Evolutionary conservation across 2,113 vertebrate species (phyloP), one percentile per base, ranked within the genome.

Genomic region (Epinephelus lanceolatus): DNA sequence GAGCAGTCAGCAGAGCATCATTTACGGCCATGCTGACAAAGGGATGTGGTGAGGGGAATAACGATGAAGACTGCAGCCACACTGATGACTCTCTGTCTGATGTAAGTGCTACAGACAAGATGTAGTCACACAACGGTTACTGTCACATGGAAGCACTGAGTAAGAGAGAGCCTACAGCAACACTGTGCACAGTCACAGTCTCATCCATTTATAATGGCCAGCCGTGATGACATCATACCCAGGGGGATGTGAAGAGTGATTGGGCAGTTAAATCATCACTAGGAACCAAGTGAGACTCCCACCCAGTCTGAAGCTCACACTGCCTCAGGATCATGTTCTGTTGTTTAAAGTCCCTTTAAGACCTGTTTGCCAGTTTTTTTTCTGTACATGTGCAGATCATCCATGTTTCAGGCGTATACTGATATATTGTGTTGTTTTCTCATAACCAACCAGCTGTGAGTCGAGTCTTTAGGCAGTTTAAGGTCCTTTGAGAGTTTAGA

Each of bases 171-270:
- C 55, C 55, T 18, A 13, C 62, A 67, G 74, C 55, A 71, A 37
- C 60, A 14, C 68, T 19, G 17, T n/a, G 65, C 61, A 76, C 76
- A 83, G 78, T 81, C 84, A 84, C 85, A 60, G 74, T 15, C 80
- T 78, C 87, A 79, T 84, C 81, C 73, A 82, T 92, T 87, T 75
- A 45, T 82, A 86, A 89, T 74, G 83, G 62, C 57, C 80, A 57
- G 69, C 45, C 17, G 67, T 81, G 78, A 86, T 91, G 91, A 92
- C 88, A 90, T 94, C 89, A 93, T 45, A 33, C 42, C 73, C 61
- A 52, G 27, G 51, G 42, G 70, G 83, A 53, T 65, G 71, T 66
- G 85, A 78, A 6, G 71, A 91, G 49, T 69, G 83, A 92, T 53
- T 30, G 55, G 71, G 53, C 67, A 27, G 74, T 88, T 89, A 79